Base-by-base conservation (phyloP, 2,888 invertebrate species). In the Loripinus fragilis region DNA sequence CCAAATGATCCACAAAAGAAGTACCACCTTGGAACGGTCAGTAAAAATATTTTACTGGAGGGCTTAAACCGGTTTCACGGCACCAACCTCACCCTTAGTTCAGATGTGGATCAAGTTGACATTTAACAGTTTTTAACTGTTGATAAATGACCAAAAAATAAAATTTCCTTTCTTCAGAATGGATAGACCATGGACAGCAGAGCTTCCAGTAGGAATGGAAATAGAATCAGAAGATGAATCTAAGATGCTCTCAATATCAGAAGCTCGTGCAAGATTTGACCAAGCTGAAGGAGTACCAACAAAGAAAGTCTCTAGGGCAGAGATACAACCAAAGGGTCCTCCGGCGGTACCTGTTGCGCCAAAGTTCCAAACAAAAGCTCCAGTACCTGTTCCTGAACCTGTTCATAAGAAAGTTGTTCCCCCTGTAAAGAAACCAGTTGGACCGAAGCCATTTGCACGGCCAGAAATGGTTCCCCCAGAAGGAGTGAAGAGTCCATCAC, bases 251-350 rank as follows among this genome's bases (percentile, higher is more conserved):
- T 81, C 86, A 42, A 86, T 91, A 42, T 72, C 88, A 42, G 89
- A 90, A 71, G 90, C 90, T 38, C 86, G 86, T 67, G 85, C 80
- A 65, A 79, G 79, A 69, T 91, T 91, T 81, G 86, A 86, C 42
- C 81, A 83, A 20, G 86, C 84, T 38, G 73, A 80, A 38, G 74
- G 55, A 35, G 69, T 76, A 28, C 80, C 84, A 68, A 41, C 28
- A n/a, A 81, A 72, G 66, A 81, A 78, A 68, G 77, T 82, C n/a
- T 72, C 83, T 2, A 80, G 75, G 73, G 64, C 78, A 15, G 82
- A 84, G 33, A 71, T 84, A 2, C 82, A 83, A 42, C 86, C 85
- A n/a, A 71, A 70, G 1, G 78, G 69, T 30, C 82, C 80, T 74
- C 71, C 80, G 2, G 82, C 73, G 28, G 67, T 72, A 35, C 76